Conservation (phyloP, 2,797 vertebrate species). For the Micromesistius poutassou region DNA sequence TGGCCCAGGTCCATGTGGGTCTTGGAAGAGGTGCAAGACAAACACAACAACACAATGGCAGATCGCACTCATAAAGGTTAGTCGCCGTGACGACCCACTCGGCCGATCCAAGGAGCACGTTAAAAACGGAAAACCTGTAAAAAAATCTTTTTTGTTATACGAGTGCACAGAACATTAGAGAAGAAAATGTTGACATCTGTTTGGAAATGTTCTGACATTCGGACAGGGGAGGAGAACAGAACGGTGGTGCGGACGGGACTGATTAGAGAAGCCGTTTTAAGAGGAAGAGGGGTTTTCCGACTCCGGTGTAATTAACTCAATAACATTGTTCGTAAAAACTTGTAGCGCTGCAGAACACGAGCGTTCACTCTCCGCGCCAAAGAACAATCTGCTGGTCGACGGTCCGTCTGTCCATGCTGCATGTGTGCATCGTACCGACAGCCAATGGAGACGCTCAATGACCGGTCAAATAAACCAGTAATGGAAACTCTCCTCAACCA, state of each 20-base stretch:
- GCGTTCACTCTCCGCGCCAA: too few relatives aligned
- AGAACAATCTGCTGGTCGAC: too few relatives aligned
- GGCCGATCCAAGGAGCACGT: neutral
- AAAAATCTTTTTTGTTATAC: neutral
- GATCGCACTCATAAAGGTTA: conserved; percentile 42
- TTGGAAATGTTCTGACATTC: neutral
- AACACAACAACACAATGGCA: conserved; percentile 56
- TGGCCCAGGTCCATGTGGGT: conserved; percentile 43
- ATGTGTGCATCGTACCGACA: too few relatives aligned
- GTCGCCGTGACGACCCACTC: conserved; percentile 25
- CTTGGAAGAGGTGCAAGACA: conserved; percentile 56
- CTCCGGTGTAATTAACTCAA: neutral
- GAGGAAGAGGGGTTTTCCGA: neutral
- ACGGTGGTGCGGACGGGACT: neutral
- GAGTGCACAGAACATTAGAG: neutral
- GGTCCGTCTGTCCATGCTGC: neutral
- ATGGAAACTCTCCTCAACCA: too few relatives aligned
- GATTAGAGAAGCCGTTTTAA: neutral
- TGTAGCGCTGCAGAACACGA: neutral
- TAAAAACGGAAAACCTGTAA: neutral
- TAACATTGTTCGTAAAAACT: neutral
- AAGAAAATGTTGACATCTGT: neutral
- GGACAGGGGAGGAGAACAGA: neutral
- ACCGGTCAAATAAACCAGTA: too few relatives aligned
- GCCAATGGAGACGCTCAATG: too few relatives aligned